Evolutionary conservation across 92 coral and sea anemone genomes (phyloP), one percentile per base, ranked within the genome.

Genomic region (Phenganax marumi): DNA sequence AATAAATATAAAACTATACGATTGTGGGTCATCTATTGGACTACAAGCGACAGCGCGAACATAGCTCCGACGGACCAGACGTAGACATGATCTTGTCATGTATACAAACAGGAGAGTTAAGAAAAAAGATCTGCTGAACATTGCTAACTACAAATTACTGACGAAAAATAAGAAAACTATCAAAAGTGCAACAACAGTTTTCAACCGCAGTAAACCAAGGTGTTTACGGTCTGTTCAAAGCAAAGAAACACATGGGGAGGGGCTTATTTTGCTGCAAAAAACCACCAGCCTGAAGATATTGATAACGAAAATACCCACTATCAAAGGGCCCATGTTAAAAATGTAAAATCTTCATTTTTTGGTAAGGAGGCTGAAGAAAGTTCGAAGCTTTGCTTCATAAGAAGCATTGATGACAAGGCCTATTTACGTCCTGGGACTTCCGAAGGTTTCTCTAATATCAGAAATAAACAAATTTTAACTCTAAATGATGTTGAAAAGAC

Each of bases 271-370:
- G 85, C 70, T 19, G 68, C 17, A 81, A 81, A 52, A 81, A 81
- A 61, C 85, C 85, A 0, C 85, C 85, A 50, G 63, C 77, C 85
- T 52, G 77, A 81, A 51, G 76, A 81, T 48, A 58, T 63, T 79
- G 84, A 79, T 50, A 79, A 79, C 48, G 84, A 79, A 61, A 79
- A 79, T 61, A 79, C 84, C 13, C 75, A 64, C 84, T 79, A 63
- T 26, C 84, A 79, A 56, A 63, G 75, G 52, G 84, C 85, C 11
- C 85, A 81, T 69, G 85, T 81, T 17, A 81, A 81, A 68, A 81
- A 81, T 52, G 63, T 81, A 12, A 81, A 81, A 50, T 57, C 11
- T 39, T 47, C 84, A 58, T 79, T 79, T 71, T 79, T 79, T 62
- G 84, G 84, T 12, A 79, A 62, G 19, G 48, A 64, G 47, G 58